A percentile compares a stretch with the other conserved stretches of the same genome.
phyloP scores from a whole-genome alignment of 2,797 vertebrate genomes.

The Xiphophorus birchmanni region DNA sequence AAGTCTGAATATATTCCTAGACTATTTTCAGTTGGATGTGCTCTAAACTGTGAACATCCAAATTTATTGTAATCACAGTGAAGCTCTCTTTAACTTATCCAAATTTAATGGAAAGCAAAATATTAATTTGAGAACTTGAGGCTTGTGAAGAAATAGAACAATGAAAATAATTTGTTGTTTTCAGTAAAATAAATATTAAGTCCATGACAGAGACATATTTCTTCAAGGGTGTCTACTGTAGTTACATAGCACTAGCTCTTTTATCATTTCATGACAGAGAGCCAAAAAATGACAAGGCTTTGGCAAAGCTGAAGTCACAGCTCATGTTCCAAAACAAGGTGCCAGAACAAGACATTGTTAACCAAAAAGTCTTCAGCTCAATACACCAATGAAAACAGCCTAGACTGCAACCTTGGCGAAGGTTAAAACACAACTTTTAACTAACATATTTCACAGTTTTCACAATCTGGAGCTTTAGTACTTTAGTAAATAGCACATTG shows the following conservation, averaged over 20 bases:
- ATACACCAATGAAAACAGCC: constrained; percentile 12
- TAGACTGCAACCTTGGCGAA: constrained; percentile 21
- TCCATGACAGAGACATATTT: constrained; percentile 30
- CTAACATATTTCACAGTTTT: constrained; percentile 14
- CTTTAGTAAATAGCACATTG: neutral
- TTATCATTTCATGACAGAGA: constrained; percentile 39
- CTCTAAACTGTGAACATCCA: neutral
- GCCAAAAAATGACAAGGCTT: constrained; percentile 58
- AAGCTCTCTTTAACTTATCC: neutral
- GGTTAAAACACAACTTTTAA: constrained; percentile 31
- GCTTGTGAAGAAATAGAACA: constrained; percentile 4
- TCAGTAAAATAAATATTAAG: constrained; percentile 30
- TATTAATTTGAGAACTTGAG: neutral
- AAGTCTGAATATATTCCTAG: constrained; percentile 20
- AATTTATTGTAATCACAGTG: neutral
- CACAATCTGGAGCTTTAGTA: neutral
- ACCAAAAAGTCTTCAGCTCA: constrained; percentile 30
- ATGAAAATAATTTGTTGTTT: constrained; percentile 27
- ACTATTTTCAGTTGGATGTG: neutral
- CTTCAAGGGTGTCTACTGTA: constrained; percentile 30
- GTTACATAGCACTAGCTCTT: constrained; percentile 31
- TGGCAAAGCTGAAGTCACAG: constrained; percentile 45
- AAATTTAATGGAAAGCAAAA: neutral
- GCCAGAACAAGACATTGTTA: constrained; percentile 39
- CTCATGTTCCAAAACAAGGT: constrained; percentile 26